Percentiles rank a stretch among this genome's conserved stretches.
Evolutionary conservation across 2,888 invertebrate species (phyloP).

Genomic region (Lycaena phlaeas): DNA sequence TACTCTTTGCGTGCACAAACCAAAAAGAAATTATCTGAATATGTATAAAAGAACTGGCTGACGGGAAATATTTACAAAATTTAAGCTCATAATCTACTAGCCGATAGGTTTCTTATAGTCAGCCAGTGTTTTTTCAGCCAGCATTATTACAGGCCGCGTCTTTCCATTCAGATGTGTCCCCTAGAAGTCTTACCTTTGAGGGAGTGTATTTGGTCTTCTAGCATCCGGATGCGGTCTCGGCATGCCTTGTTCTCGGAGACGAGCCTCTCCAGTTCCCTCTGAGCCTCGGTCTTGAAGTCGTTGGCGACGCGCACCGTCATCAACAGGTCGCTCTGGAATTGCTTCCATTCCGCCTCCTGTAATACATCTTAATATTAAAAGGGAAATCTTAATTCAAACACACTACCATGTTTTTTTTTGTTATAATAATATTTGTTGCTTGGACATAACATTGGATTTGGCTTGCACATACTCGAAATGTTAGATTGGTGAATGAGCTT

Average conservation of each 20-base stretch:
- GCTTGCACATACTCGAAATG: no score
- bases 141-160: not conserved
- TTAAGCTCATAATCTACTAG: constrained; percentile 3
- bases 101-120: constrained; percentile 1
- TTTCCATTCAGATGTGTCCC: not conserved
- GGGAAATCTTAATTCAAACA: no score
- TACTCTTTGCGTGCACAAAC: constrained; percentile 5
- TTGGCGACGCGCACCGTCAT: constrained; percentile 96
- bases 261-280: constrained; percentile 84
- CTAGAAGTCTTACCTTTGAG: constrained; percentile 83
- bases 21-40: constrained; percentile 1
- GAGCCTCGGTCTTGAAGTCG: constrained; percentile 96
- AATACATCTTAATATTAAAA: no score
- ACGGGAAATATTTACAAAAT: constrained; percentile 7
- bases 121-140: constrained; percentile 8
- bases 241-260: constrained; percentile 87
- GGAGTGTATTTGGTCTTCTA: constrained; percentile 87
- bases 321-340: constrained; percentile 92
- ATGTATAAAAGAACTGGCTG: constrained; percentile 3
- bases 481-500: no score
- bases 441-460: no score
- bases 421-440: no score
- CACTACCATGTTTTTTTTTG: no score
- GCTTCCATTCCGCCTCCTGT: constrained; percentile 91
- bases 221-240: constrained; percentile 80